These are phyloP conservation scores for Gymnodraco acuticeps DNA, from an alignment of 2,797 vertebrate species.

Conservation along the genomic window DNA sequence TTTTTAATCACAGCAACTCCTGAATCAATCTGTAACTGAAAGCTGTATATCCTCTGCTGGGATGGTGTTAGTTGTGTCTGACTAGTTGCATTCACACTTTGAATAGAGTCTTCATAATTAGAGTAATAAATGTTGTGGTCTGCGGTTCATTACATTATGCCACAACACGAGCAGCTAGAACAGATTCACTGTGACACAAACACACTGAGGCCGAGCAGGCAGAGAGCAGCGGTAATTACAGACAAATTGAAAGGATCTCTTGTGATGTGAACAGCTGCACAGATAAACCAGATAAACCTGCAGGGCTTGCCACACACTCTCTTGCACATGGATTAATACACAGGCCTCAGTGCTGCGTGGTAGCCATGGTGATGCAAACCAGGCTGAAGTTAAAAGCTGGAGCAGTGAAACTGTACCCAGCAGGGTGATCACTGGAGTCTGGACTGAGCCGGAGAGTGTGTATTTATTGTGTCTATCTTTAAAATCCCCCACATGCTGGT, in stretches of 20 bases:
- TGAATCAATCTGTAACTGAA: not conserved
- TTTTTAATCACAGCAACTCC: not conserved
- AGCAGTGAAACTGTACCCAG: conserved; percentile 35
- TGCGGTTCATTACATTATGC: not conserved
- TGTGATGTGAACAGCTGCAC: conserved; percentile 58
- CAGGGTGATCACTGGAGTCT: conserved; percentile 20
- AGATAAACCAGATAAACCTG: conserved; percentile 75
- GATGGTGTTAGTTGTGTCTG: not conserved
- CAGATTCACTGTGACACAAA: conserved; percentile 21
- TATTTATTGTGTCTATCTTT: not conserved
- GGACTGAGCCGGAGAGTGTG: not conserved
- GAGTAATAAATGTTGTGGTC: conserved; percentile 2
- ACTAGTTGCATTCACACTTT: conserved; percentile 10
- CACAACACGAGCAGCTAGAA: not conserved
- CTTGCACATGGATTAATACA: not conserved
- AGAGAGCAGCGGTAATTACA: conserved; percentile 51
- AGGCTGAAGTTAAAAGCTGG: conserved; percentile 38
- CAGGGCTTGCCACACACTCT: conserved; percentile 46
- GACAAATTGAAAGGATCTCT: conserved; percentile 36
- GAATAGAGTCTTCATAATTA: not conserved
- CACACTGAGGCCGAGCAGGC: conserved; percentile 3
- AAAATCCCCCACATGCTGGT: not conserved
- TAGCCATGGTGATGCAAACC: conserved; percentile 51
- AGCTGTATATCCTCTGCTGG: not conserved
- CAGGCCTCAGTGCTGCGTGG: conserved; percentile 19